Evolutionary conservation across 2,113 vertebrate genomes (phyloP), one percentile per base, ranked within the genome.

Genomic region (Nibea albiflora): DNA sequence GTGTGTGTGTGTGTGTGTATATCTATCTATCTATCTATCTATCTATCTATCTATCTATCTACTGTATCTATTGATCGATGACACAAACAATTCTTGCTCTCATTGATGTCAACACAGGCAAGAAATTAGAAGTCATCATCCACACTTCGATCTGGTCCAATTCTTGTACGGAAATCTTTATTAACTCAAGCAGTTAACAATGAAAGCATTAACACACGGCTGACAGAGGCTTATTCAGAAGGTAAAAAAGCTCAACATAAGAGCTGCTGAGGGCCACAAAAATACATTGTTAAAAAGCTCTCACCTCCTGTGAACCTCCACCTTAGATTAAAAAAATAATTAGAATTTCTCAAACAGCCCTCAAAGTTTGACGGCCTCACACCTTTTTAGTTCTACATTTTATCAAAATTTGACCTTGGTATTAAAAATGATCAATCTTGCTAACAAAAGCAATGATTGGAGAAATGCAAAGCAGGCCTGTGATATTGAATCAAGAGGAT

Each of bases 401-500:
- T 46, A 75, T 20, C 11, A 81, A 68, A 50, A 67, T 53, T 20
- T 31, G 62, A 54, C 49, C 28, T 16, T 46, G 19, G 39, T 57
- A 15, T 44, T 71, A 20, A 71, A 78, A 54, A 49, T 39, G 4
- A 73, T 72, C 17, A n/a, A 35, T 50, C 52, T 58, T 10, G 4
- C 11, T 15, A 20, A 57, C 52, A 11, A 57, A 54, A 56, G 26
- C 15, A 56, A 57, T 39, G 14, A 50, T 54, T 0, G 14, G 35
- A 61, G 10, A 53, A 61, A 74, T 24, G 61, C 52, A 80, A 76
- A 24, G 26, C 24, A 75, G 6, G 4, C 6, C 56, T 60, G 19
- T 62, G 24, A 68, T 62, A 47, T 20, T 62, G 26, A 69, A 75
- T 75, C 10, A 39, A 63, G 35, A 2, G 26, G 53, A 73, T 60